Base-by-base conservation (phyloP, 2,888 invertebrate species). In the Stegana nigrithorax region DNA sequence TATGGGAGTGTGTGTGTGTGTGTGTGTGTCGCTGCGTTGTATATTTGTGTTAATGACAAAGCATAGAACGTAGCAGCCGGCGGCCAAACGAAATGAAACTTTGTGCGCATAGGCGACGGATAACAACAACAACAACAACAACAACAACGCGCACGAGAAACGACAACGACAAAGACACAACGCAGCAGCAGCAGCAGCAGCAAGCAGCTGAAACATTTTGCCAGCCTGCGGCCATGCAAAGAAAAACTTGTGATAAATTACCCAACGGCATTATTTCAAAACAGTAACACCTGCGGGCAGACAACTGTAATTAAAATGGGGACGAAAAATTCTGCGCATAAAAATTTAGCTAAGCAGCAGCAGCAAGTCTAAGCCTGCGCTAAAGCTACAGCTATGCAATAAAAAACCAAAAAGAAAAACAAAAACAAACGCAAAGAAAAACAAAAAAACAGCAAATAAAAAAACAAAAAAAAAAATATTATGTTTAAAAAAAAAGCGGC, bases 171-270 rank as follows among this genome's bases (percentile, higher is more conserved):
- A n/a, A n/a, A n/a, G 44, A 62, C 62, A 59, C 47, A 39, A 26
- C 23, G 53, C 53, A 39, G 65, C 58, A 26, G 25, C 62, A 39
- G 27, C 63, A 63, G 36, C 61, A 65, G 50, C 64, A 68, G 53
- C 64, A 71, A 74, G 68, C 71, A 72, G 73, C 77, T 72, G 73
- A 75, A 78, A 82, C 81, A 83, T 82, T 81, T 81, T 77, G 70
- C 69, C 70, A 72, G 64, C 83, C 64, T 19, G 19, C 58, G 72
- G 82, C 78, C 55, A 70, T 70, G 74, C 79, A 82, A 82, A 82
- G 83, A 82, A 83, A 83, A 82, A 83, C 83, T 82, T 82, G 82
- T 83, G 83, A 82, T 83, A 82, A 83, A 83, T 82, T 81, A 67
- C 73, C 82, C 75, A 14, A 50, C n/a, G 64, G 82, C 60, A 32